Percentiles rank a stretch among this genome's conserved stretches.
These are phyloP conservation scores for Macaca nemestrina DNA, from an alignment of 2,113 vertebrate species.

Conservation along the genomic window DNA sequence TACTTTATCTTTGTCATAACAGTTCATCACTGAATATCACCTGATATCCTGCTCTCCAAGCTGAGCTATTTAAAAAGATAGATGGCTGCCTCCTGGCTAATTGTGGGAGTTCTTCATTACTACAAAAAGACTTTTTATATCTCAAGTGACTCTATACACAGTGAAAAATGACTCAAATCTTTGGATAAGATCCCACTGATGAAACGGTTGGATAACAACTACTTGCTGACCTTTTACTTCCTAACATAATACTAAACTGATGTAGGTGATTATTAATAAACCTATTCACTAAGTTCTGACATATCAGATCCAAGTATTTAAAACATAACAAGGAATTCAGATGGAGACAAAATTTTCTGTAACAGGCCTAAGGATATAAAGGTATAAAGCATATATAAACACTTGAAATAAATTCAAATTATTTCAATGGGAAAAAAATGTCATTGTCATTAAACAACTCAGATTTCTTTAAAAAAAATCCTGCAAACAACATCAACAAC, in stretches of 20 bases:
- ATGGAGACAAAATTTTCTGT: neutral
- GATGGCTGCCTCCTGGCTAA: conserved; percentile 88
- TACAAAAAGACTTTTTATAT: conserved; percentile 84
- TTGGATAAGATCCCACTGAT: conserved; percentile 79
- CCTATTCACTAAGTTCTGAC: conserved; percentile 69
- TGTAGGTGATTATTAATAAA: conserved; percentile 83
- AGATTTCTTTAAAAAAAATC: neutral
- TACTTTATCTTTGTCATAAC: conserved; percentile 83
- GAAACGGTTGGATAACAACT: conserved; percentile 84
- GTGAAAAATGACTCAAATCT: conserved; percentile 85
- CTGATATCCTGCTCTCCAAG: conserved; percentile 77
- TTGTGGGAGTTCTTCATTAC: conserved; percentile 84
- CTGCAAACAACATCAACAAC: neutral
- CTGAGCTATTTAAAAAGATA: conserved; percentile 83
- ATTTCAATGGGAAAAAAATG: neutral
- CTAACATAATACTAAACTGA: conserved; percentile 79
- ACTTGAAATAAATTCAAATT: neutral
- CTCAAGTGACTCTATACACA: conserved; percentile 84
- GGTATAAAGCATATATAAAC: neutral
- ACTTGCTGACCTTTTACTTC: conserved; percentile 80
- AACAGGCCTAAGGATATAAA: neutral
- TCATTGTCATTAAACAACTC: neutral
- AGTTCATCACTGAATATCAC: conserved; percentile 75
- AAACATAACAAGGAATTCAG: conserved; percentile 57
- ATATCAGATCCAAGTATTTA: conserved; percentile 30